Conservation (phyloP, 92 coral and sea anemone genomes). For the Epizoanthus fatuus region DNA sequence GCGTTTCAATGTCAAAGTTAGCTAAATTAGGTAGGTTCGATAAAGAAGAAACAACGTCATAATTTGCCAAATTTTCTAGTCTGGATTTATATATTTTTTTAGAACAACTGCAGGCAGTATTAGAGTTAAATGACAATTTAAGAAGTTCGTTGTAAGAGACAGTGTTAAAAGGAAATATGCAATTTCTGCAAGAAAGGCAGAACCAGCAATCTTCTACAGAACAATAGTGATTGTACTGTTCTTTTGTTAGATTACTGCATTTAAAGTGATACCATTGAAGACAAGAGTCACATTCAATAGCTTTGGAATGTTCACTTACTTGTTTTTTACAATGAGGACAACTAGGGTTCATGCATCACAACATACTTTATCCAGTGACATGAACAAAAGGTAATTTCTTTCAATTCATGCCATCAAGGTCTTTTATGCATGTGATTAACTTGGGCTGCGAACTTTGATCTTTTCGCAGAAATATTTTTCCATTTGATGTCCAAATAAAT, state of each 20-base stretch:
- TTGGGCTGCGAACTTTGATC: conserved; percentile 1
- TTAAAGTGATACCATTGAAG: conserved; percentile 16
- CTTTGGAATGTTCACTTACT: not conserved
- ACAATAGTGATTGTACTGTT: conserved; percentile 8
- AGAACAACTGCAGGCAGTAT: conserved; percentile 17
- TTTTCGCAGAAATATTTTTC: not conserved
- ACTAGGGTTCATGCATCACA: not conserved
- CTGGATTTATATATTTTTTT: conserved; percentile 17
- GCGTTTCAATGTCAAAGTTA: conserved; percentile 28
- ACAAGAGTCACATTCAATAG: conserved; percentile 21
- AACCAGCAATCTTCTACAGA: conserved; percentile 8
- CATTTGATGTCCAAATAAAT: conserved; percentile 8
- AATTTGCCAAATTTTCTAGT: not conserved
- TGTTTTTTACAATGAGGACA: conserved; percentile 26
- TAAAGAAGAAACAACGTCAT: conserved; percentile 1
- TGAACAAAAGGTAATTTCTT: not conserved
- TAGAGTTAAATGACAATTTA: conserved; percentile 21
- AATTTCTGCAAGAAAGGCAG: conserved; percentile 22
- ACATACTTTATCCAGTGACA: not conserved
- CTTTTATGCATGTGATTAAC: not conserved
- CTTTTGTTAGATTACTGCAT: conserved; percentile 8
- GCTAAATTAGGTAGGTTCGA: conserved; percentile 14
- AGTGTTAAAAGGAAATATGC: conserved; percentile 9
- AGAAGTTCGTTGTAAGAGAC: conserved; percentile 5
- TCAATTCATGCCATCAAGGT: conserved; percentile 1